Base-by-base conservation (phyloP, 35 echinoderm and acorn worm genomes). In the Apostichopus californicus region DNA sequence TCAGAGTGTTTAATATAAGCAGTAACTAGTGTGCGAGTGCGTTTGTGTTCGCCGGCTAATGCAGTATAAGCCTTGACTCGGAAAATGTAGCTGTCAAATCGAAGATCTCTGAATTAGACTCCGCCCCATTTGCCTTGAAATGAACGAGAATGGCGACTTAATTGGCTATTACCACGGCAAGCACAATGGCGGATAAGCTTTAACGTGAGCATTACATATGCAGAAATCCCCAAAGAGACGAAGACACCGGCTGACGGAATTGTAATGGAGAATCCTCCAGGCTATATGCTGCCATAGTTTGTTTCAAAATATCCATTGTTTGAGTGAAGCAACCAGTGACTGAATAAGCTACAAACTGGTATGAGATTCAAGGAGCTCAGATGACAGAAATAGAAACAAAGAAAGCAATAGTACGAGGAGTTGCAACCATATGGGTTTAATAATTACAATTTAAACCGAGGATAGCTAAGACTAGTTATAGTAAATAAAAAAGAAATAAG, bases 41-140 rank as follows among this genome's bases (percentile, higher is more conserved):
- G 54, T 85, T 85, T 59, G 80, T 82, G 80, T 57, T 58, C 86
- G 22, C 61, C 68, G 86, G 86, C 68, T 89, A 66, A 82, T 60
- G 86, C 61, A 89, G 86, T 89, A 55, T 89, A 89, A 85, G 57
- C 81, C 80, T 85, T 85, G 81, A 89, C 86, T 89, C 68, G 68
- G 61, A 73, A 89, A 72, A 73, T 73, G 12, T 64, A 72, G 68
- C 61, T 89, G 86, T 89, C 86, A 89, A 89, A 89, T 89, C 86
- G 86, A 58, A 73, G 63, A 71, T 71, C 81, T 58, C 81, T 22
- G 56, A 60, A 59, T 13, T 89, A 89, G 63, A 66, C 86, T 9
- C 86, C 86, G 86, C 86, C 86, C 61, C 60, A 82, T 89, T 73
- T 73, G 86, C 63, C 86, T 89, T 89, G 57, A 73, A 72, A 89